phyloP scores from a whole-genome alignment of 2,888 invertebrate genomes.

The Cantharis nigra region DNA sequence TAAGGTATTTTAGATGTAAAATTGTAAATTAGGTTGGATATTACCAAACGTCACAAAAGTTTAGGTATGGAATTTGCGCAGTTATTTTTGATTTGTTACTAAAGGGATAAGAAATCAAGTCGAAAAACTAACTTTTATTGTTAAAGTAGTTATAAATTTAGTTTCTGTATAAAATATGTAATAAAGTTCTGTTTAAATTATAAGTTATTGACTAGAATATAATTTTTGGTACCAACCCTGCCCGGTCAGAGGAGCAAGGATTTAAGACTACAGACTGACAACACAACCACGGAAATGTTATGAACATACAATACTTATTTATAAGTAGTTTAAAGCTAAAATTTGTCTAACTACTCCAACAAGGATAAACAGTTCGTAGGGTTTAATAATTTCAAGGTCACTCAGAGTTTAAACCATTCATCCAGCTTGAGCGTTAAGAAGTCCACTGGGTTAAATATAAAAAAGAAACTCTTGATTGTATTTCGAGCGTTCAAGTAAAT shows the following conservation, averaged over 20 bases:
- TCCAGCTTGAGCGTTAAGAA: not conserved
- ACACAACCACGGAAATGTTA: not conserved
- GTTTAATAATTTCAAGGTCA: not conserved
- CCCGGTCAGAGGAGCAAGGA: not conserved
- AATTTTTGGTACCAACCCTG: not conserved
- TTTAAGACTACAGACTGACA: not conserved
- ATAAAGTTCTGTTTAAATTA: not conserved
- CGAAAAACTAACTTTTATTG: not conserved
- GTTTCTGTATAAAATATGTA: not conserved
- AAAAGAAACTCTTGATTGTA: no score
- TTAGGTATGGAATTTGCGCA: not conserved
- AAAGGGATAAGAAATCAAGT: not conserved
- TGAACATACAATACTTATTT: not conserved
- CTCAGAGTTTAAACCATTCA: not conserved
- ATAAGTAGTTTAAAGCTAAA: not conserved
- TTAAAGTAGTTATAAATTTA: not conserved
- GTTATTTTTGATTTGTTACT: not conserved
- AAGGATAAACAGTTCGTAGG: not conserved
- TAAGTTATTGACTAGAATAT: not conserved
- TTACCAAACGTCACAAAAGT: not conserved
- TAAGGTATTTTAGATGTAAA: not conserved
- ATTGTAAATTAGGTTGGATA: not conserved
- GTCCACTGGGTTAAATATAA: not conserved
- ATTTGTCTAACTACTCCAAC: not conserved
- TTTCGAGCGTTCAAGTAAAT: no score